phyloP scores from a whole-genome alignment of 2,888 invertebrate species.

The Ectemnius lituratus region DNA sequence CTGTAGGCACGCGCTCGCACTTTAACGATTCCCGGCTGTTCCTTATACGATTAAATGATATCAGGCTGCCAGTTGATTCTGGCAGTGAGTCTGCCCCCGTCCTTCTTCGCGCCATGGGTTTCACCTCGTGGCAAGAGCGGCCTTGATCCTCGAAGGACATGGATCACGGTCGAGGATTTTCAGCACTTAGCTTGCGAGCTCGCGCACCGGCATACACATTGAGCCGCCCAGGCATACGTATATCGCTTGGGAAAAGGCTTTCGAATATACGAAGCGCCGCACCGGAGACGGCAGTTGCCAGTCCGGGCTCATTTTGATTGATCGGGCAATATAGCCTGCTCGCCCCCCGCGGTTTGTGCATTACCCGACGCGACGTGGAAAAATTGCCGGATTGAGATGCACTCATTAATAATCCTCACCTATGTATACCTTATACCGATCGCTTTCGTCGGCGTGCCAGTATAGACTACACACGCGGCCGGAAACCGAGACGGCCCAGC shows the following conservation, averaged over 20 bases:
- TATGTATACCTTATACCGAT: constrained; percentile 26
- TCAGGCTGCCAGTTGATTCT: constrained; percentile 9
- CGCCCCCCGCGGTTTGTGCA: constrained; percentile 75
- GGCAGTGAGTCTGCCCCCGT: not conserved
- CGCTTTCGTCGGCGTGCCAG: constrained; percentile 33
- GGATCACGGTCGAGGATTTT: constrained; percentile 56
- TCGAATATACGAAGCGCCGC: constrained; percentile 46
- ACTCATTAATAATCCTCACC: constrained; percentile 75
- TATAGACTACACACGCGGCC: constrained; percentile 36
- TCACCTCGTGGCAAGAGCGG: constrained; percentile 10
- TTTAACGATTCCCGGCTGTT: constrained; percentile 37
- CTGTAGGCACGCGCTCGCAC: constrained; percentile 24
- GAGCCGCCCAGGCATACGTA: too few species aligned
- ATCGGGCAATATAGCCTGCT: constrained; percentile 76
- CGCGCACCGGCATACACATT: constrained; percentile 13
- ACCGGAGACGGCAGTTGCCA: constrained; percentile 61
- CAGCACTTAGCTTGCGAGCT: constrained; percentile 25
- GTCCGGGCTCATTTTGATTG: constrained; percentile 74
- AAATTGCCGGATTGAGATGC: constrained; percentile 77
- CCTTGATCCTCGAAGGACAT: constrained; percentile 49
- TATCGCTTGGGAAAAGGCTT: constrained; percentile 52
- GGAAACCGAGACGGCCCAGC: constrained; percentile 13
- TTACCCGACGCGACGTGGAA: constrained; percentile 75
- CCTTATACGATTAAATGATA: constrained; percentile 24
- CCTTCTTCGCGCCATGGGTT: not conserved